phyloP scores from a whole-genome alignment of 2,113 vertebrate species.

The Passer montanus region DNA sequence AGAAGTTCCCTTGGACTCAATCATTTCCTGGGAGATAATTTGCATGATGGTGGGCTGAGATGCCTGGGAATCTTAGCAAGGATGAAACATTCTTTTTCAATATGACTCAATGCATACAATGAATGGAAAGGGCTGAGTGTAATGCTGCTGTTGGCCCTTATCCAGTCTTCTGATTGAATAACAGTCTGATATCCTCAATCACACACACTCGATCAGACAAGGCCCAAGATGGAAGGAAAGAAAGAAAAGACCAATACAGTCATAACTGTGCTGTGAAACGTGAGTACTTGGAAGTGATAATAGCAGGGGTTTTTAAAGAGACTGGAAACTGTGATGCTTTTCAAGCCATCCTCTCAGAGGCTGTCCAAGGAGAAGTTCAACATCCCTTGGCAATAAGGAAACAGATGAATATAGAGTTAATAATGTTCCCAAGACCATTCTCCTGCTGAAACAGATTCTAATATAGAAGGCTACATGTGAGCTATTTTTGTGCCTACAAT shows the following conservation, averaged over 20 bases:
- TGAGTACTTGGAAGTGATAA: background rate
- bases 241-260: background rate
- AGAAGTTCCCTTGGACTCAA: background rate
- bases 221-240: background rate
- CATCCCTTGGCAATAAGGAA: background rate
- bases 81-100: background rate
- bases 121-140: background rate
- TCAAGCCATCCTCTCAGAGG: background rate
- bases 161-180: background rate
- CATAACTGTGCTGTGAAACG: background rate
- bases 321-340: background rate
- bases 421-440: conserved; percentile 1
- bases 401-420: conserved; percentile 26
- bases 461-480: conserved; percentile 47
- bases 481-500: conserved; percentile 55
- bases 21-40: background rate
- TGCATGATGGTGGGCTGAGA: background rate
- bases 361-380: background rate
- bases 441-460: conserved; percentile 39
- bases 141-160: background rate
- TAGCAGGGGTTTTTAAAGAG: background rate
- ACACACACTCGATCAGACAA: background rate
- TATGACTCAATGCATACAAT: background rate
- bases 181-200: background rate
- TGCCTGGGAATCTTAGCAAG: background rate